phyloP scores from a whole-genome alignment of 2,113 vertebrate species.

The Tragelaphus buxtoni region DNA sequence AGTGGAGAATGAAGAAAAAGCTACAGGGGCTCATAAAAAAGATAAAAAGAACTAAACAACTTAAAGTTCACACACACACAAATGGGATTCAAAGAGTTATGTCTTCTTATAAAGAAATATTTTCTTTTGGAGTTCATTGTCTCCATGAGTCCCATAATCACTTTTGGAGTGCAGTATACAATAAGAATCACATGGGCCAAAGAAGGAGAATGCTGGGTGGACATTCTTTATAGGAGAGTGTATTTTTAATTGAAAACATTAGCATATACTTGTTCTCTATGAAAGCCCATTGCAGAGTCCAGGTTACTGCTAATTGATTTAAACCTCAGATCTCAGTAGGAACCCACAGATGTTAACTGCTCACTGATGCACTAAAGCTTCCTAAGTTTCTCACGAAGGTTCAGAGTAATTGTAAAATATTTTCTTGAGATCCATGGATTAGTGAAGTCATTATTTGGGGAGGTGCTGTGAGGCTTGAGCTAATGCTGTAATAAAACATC shows the following conservation, averaged over 20 bases:
- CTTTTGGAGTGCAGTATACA: background rate
- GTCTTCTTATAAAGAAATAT: constrained; percentile 34
- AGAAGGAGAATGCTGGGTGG: background rate
- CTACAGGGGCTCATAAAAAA: constrained; percentile 8
- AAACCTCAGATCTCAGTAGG: constrained; percentile 76
- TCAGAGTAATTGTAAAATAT: constrained; percentile 58
- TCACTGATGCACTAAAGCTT: constrained; percentile 72
- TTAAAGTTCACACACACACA: background rate
- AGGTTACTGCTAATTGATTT: constrained; percentile 79
- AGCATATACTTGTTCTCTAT: constrained; percentile 68
- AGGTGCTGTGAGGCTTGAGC: background rate
- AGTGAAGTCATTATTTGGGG: constrained; percentile 64
- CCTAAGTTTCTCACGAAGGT: constrained; percentile 69
- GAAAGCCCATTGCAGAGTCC: constrained; percentile 62
- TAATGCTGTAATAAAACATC: constrained; percentile 49
- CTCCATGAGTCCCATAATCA: background rate
- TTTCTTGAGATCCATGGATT: constrained; percentile 58
- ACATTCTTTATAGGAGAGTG: constrained; percentile 42
- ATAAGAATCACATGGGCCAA: constrained; percentile 10
- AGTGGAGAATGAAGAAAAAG: constrained; percentile 22
- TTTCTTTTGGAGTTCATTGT: constrained; percentile 22
- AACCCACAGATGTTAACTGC: constrained; percentile 75
- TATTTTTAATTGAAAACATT: constrained; percentile 71
- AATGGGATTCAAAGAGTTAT: constrained; percentile 26
- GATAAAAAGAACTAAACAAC: background rate